Evolutionary conservation across 2,113 vertebrate genomes (phyloP).

Genomic region (Percina caprodes): DNA sequence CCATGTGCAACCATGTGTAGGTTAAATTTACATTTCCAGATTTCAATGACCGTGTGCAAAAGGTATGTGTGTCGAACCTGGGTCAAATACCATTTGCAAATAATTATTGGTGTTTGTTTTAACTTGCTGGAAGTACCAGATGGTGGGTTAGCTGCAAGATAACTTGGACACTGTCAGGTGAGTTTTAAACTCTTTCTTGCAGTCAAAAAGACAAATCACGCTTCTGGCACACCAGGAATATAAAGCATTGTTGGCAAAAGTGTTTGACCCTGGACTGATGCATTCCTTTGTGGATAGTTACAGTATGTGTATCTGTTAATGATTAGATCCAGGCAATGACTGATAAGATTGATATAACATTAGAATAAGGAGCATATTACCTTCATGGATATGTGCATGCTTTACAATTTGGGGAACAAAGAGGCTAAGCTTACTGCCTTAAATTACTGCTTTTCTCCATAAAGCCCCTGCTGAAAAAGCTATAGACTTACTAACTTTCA

Average conservation of each 20-base stretch:
- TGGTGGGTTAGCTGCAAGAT: slow-evolving; percentile 40
- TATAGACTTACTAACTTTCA: slow-evolving; percentile 50
- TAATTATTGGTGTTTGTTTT: slow-evolving; percentile 72
- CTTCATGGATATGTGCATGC: slow-evolving; percentile 56
- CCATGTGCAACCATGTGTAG: not conserved
- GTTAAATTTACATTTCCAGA: slow-evolving; percentile 44
- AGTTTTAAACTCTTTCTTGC: slow-evolving; percentile 33
- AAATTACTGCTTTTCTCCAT: slow-evolving; percentile 48
- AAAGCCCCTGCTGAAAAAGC: slow-evolving; percentile 36
- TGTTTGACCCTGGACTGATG: slow-evolving; percentile 18
- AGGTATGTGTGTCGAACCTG: slow-evolving; percentile 55
- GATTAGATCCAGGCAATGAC: slow-evolving; percentile 42
- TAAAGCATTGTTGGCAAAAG: not conserved
- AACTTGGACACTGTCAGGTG: slow-evolving; percentile 45
- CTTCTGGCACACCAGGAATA: slow-evolving; percentile 13
- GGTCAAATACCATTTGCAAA: slow-evolving; percentile 69
- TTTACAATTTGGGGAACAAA: slow-evolving; percentile 59
- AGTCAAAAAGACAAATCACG: not conserved
- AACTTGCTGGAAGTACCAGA: slow-evolving; percentile 60
- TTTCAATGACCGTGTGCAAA: slow-evolving; percentile 43
- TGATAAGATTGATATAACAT: slow-evolving; percentile 57
- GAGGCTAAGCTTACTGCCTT: slow-evolving; percentile 46
- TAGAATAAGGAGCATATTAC: slow-evolving; percentile 59
- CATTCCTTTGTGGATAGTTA: slow-evolving; percentile 24
- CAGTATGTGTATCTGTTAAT: slow-evolving; percentile 33